Evolutionary conservation across 2,113 vertebrate genomes (phyloP).

Genomic region (Nothoprocta pentlandii): DNA sequence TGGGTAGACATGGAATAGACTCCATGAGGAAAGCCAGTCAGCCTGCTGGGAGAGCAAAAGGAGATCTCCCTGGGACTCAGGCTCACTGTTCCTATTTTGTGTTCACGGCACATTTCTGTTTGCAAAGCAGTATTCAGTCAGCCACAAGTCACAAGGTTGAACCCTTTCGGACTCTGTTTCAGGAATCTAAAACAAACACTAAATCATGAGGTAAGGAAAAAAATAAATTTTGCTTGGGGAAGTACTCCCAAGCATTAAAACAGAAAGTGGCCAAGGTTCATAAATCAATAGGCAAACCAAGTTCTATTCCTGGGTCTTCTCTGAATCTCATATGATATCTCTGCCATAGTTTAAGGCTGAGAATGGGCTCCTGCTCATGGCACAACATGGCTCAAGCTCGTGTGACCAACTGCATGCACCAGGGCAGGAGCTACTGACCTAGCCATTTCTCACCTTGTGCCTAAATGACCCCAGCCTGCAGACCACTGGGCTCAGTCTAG

Average conservation of each 20-base stretch:
- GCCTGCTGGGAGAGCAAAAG: not conserved
- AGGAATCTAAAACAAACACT: constrained; percentile 31
- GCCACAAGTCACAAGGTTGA: constrained; percentile 48
- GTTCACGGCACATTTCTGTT: constrained; percentile 28
- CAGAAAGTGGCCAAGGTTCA: not conserved
- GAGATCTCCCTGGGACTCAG: not conserved
- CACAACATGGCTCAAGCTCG: not conserved
- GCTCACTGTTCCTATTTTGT: constrained; percentile 40
- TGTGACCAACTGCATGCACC: not conserved
- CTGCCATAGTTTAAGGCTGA: not conserved
- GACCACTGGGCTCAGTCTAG: not conserved
- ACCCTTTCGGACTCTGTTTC: constrained; percentile 15
- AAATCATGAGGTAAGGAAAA: constrained; percentile 38
- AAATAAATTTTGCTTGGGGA: not conserved
- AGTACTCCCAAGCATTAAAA: not conserved
- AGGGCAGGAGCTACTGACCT: not conserved
- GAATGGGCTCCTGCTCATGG: not conserved
- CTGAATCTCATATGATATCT: not conserved
- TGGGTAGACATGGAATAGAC: not conserved
- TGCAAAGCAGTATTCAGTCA: constrained; percentile 43
- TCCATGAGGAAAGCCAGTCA: not conserved
- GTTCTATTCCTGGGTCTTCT: not conserved
- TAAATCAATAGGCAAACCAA: not conserved
- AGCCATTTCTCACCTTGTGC: not conserved
- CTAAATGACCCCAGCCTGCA: not conserved